A percentile compares a stretch with the other conserved stretches of the same genome.
Conservation (phyloP, 2,113 vertebrate species). For the Pterocles burchelli region DNA sequence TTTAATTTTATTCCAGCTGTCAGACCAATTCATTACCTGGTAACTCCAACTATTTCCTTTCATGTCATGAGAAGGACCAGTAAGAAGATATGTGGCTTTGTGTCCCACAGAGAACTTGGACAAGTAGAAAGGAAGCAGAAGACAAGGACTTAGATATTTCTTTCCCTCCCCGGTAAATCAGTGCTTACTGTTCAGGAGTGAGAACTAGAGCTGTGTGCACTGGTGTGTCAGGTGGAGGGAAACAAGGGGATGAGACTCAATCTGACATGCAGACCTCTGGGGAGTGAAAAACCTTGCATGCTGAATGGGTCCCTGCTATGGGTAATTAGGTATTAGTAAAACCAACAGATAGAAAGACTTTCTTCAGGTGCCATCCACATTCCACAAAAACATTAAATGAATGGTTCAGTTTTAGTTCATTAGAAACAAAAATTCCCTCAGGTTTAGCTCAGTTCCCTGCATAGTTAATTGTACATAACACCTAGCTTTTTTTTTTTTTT, state of each 20-base stretch:
- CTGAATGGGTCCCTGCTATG: background rate
- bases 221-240: rapidly evolving
- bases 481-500: background rate
- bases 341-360: background rate
- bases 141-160: background rate
- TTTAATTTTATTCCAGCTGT: background rate
- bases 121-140: background rate
- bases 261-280: background rate
- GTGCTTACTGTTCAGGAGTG: background rate
- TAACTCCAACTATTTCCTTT: background rate
- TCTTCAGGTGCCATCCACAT: background rate
- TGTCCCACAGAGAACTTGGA: background rate
- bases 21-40: background rate
- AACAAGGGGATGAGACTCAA: background rate
- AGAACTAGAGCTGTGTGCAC: background rate
- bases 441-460: background rate
- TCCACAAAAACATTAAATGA: background rate
- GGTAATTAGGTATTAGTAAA: background rate
- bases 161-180: background rate
- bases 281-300: background rate
- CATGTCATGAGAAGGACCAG: background rate
- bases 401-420: background rate
- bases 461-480: background rate
- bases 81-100: background rate
- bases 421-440: background rate